Percentiles rank a stretch among this genome's conserved stretches.
These are phyloP conservation scores for Sminthurinus aureus DNA, from an alignment of 2,888 invertebrate species.

Conservation along the genomic window DNA sequence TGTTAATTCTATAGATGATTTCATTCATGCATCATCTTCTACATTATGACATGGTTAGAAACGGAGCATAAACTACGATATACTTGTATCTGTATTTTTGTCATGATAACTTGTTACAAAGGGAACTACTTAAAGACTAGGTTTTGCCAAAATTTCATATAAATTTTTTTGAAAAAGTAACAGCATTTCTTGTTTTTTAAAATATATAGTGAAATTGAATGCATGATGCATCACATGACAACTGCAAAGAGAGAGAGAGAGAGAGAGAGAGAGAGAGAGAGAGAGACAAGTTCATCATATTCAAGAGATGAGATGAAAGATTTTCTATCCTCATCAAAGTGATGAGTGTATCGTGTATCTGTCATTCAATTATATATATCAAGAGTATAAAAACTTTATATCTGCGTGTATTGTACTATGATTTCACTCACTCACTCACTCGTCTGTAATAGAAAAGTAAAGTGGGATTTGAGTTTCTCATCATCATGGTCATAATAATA, in stretches of 20 bases:
- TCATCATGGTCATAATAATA: background rate
- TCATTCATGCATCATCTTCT: no score
- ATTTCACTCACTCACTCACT: background rate
- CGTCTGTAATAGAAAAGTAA: background rate
- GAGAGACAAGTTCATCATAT: background rate
- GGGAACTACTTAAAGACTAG: no score
- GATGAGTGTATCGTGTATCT: background rate
- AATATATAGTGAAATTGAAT: background rate
- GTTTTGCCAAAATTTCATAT: no score
- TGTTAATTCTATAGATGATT: background rate
- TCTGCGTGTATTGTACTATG: background rate
- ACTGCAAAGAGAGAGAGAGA: background rate
- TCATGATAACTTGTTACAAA: no score
- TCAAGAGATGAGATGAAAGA: background rate
- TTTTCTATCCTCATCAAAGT: background rate
- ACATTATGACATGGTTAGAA: no score
- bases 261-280: no score
- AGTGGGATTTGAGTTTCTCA: background rate
- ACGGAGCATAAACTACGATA: no score
- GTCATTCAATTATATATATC: no score
- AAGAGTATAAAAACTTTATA: no score
- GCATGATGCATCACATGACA: background rate
- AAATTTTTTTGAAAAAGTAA: no score
- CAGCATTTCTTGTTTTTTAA: background rate
- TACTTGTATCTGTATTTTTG: no score